These are phyloP conservation scores for Euborellia annulipes DNA, from an alignment of 1,140 invertebrate genomes.

Conservation along the genomic window DNA sequence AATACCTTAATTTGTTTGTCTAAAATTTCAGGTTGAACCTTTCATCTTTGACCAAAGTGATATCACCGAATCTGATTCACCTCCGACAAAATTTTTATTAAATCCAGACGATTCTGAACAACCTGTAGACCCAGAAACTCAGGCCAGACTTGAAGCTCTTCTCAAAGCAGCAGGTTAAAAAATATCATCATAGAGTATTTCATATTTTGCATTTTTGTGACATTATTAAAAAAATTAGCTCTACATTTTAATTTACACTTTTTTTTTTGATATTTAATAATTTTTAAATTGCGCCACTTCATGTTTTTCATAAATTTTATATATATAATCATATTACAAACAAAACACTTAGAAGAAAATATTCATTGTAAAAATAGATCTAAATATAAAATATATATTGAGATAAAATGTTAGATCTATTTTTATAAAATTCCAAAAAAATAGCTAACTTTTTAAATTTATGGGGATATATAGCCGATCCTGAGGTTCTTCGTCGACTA, in stretches of 20 bases:
- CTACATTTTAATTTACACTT: background rate
- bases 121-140: slow-evolving; percentile 77
- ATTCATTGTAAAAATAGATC: too few species aligned
- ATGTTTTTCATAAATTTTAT: too few species aligned
- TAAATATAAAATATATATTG: too few species aligned
- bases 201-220: background rate
- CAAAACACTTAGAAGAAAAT: too few species aligned
- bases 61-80: too few species aligned
- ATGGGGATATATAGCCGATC: slow-evolving; percentile 62
- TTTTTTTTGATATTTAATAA: too few species aligned
- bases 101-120: slow-evolving; percentile 46
- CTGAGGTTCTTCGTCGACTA: slow-evolving; percentile 63
- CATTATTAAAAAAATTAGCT: background rate
- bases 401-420: too few species aligned
- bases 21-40: too few species aligned
- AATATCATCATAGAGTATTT: slow-evolving; percentile 11
- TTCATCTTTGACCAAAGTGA: slow-evolving; percentile 41
- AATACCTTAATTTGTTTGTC: too few species aligned
- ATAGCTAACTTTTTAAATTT: slow-evolving; percentile 64
- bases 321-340: too few species aligned
- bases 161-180: slow-evolving; percentile 71
- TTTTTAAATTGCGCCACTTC: too few species aligned
- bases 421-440: slow-evolving; percentile 29
- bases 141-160: slow-evolving; percentile 71
- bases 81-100: slow-evolving; percentile 60